Percentiles rank a stretch among this genome's conserved stretches.
These are phyloP conservation scores for Cassiopea xamachana DNA, from an alignment of 30 jellyfish, hydroid and myxozoan genomes.

Conservation along the genomic window DNA sequence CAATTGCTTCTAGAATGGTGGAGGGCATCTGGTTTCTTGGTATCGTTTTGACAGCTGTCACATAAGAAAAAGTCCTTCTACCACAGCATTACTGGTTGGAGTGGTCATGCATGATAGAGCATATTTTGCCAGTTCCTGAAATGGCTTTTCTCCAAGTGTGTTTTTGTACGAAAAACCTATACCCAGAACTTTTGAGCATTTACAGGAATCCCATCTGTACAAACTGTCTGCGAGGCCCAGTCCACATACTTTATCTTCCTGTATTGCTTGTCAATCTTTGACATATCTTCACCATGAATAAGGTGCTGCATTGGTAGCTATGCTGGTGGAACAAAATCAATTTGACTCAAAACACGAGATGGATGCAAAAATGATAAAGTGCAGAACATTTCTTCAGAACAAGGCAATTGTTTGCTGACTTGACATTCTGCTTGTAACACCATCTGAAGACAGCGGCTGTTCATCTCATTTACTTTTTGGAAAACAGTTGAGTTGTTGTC, in stretches of 20 bases:
- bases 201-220: conserved; percentile 56
- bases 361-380: not conserved
- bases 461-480: not conserved
- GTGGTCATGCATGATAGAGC: conserved; percentile 73
- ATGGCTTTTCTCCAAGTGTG: conserved; percentile 51
- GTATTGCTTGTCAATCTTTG: not conserved
- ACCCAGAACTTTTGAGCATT: conserved; percentile 67
- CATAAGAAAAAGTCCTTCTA: conserved; percentile 72
- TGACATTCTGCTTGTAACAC: not conserved
- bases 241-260: not conserved
- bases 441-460: not conserved
- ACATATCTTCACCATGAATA: not conserved
- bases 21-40: conserved; percentile 52
- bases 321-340: not conserved
- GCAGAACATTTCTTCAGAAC: not conserved
- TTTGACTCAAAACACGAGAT: not conserved
- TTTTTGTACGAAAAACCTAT: conserved; percentile 18
- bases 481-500: not conserved
- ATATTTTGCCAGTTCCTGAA: conserved; percentile 61
- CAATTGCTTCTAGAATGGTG: conserved; percentile 41
- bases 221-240: conserved; percentile 20
- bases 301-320: conserved; percentile 4
- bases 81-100: conserved; percentile 83
- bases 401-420: too few species aligned
- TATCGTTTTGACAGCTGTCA: conserved; percentile 66